Evolutionary conservation across 2,888 invertebrate genomes (phyloP).

Genomic region (Aporophyla nigra): DNA sequence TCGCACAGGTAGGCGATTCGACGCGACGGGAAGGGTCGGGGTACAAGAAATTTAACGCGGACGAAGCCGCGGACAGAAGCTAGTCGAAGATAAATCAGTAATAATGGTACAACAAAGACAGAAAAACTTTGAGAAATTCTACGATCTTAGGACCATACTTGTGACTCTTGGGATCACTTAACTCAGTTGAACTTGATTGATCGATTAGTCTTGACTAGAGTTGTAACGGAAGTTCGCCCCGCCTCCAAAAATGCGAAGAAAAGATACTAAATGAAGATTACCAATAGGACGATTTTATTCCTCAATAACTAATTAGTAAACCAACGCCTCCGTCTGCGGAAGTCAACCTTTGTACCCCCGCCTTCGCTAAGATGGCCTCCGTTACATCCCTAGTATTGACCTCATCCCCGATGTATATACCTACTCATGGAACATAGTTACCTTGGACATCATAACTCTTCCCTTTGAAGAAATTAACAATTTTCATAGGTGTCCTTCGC

Average conservation of each 20-base stretch:
- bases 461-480: conserved; percentile 41
- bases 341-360: background rate
- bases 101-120: background rate
- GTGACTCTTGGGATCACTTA: background rate
- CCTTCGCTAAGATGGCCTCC: background rate
- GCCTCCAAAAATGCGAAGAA: background rate
- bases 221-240: background rate
- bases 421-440: background rate
- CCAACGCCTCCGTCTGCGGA: background rate
- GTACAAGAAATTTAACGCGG: too few relatives aligned
- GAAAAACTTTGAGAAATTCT: background rate
- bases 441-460: conserved; percentile 60
- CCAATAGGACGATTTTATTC: background rate
- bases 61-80: too few relatives aligned
- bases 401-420: background rate
- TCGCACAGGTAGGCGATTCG: too few relatives aligned
- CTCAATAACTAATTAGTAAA: background rate
- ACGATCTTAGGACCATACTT: background rate
- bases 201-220: background rate
- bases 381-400: background rate
- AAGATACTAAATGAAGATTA: background rate
- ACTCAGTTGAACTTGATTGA: background rate
- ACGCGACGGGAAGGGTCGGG: too few relatives aligned
- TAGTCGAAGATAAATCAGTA: background rate
- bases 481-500: conserved; percentile 29